Conservation (phyloP, 2,797 vertebrate species). For the Bufotes viridis region DNA sequence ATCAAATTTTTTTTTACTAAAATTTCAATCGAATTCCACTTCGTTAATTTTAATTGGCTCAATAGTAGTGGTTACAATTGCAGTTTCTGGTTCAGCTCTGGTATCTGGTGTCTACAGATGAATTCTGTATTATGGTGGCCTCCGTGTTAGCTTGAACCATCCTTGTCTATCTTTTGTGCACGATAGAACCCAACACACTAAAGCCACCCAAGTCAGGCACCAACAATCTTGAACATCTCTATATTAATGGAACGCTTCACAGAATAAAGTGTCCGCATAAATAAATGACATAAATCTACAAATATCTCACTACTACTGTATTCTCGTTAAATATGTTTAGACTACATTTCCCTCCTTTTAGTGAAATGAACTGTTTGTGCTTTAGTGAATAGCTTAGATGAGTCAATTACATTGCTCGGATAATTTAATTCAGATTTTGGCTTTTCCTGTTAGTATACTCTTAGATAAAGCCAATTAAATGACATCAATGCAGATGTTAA, state of each 20-base stretch:
- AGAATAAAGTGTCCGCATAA: background rate
- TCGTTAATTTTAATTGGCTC: no score
- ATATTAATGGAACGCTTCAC: no score
- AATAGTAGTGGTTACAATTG: no score
- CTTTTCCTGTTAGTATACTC: slow-evolving; percentile 10
- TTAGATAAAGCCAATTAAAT: slow-evolving; percentile 42
- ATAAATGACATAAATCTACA: background rate
- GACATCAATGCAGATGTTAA: slow-evolving; percentile 48
- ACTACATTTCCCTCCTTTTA: background rate
- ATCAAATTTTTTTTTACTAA: no score
- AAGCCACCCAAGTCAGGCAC: background rate
- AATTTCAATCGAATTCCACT: no score
- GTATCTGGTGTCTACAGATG: no score
- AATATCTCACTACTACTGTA: background rate
- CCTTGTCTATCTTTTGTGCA: no score
- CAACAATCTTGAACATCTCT: no score
- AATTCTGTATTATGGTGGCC: no score
- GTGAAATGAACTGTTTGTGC: slow-evolving; percentile 3
- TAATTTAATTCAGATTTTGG: slow-evolving; percentile 44
- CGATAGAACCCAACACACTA: background rate
- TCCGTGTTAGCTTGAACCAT: no score
- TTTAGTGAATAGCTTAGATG: background rate
- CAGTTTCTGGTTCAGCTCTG: no score
- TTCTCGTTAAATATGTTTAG: background rate
- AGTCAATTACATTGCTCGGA: background rate